These are phyloP conservation scores for Tenthredo notha DNA, from an alignment of 2,888 invertebrate genomes.

Conservation along the genomic window DNA sequence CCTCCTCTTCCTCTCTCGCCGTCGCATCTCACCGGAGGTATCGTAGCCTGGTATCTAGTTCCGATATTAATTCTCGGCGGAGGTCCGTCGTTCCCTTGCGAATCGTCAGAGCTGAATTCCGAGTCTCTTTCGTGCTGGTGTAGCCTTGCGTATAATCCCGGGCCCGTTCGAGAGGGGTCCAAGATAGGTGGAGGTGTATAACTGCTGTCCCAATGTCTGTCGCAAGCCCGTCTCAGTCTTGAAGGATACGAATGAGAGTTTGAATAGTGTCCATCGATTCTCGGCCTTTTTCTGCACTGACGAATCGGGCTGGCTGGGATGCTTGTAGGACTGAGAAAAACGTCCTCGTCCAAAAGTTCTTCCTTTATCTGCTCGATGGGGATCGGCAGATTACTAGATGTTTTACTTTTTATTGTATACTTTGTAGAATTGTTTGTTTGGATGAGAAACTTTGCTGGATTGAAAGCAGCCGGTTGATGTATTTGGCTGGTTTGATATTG, in stretches of 20 bases:
- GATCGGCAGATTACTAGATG: slow-evolving; percentile 68
- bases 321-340: slow-evolving; percentile 89
- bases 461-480: slow-evolving; percentile 71
- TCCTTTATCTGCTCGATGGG: slow-evolving; percentile 80
- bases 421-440: slow-evolving; percentile 67
- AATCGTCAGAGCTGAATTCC: slow-evolving; percentile 75
- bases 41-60: slow-evolving; percentile 90
- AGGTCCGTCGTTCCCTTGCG: slow-evolving; percentile 77
- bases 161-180: slow-evolving; percentile 93
- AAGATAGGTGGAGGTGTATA: slow-evolving; percentile 97
- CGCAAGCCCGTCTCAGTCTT: slow-evolving; percentile 75
- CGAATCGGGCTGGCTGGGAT: slow-evolving; percentile 85
- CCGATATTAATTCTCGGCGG: slow-evolving; percentile 94
- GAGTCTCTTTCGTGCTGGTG: slow-evolving; percentile 75
- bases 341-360: slow-evolving; percentile 85
- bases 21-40: slow-evolving; percentile 81
- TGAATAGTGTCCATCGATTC: slow-evolving; percentile 81
- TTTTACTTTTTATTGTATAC: slow-evolving; percentile 69
- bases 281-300: slow-evolving; percentile 83
- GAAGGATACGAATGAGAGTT: slow-evolving; percentile 76
- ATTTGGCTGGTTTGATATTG: slow-evolving; percentile 63
- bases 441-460: slow-evolving; percentile 75
- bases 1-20: slow-evolving; percentile 80
- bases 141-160: slow-evolving; percentile 86
- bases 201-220: slow-evolving; percentile 77